These are phyloP conservation scores for Perccottus glenii DNA, from an alignment of 2,113 vertebrate species.

Conservation along the genomic window DNA sequence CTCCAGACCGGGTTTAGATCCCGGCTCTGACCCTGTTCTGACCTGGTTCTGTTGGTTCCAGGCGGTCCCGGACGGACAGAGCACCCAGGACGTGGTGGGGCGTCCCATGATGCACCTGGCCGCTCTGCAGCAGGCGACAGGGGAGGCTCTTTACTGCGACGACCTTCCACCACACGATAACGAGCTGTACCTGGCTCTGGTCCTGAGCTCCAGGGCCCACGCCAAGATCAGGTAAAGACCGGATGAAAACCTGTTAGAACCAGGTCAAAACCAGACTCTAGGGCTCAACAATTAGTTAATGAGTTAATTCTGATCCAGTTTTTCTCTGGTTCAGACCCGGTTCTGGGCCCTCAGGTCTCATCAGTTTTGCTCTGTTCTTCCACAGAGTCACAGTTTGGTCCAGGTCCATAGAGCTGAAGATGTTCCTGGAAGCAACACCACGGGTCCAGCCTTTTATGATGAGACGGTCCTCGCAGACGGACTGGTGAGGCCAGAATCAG, in stretches of 20 bases:
- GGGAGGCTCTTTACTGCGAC: conserved; percentile 93
- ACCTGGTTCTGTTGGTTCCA: conserved; percentile 54
- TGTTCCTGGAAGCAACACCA: conserved; percentile 86
- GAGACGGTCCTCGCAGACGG: conserved; percentile 87
- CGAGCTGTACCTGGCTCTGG: conserved; percentile 86
- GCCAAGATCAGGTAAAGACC: conserved; percentile 87
- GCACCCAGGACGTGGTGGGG: conserved; percentile 85
- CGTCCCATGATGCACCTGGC: conserved; percentile 89
- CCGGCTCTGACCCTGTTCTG: background rate
- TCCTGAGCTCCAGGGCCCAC: conserved; percentile 90
- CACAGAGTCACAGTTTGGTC: background rate
- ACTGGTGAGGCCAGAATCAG: conserved; percentile 60
- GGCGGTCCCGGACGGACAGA: conserved; percentile 87
- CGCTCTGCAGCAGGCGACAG: conserved; percentile 88
- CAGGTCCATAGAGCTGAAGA: conserved; percentile 89
- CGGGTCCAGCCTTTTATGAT: conserved; percentile 79
- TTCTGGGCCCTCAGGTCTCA: background rate
- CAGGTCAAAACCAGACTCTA: no score
- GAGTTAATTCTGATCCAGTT: background rate
- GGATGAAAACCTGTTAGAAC: background rate
- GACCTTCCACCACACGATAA: conserved; percentile 90
- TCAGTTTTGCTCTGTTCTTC: background rate
- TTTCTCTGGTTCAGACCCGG: no score
- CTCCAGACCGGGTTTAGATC: background rate
- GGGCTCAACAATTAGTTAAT: background rate